phyloP scores from a whole-genome alignment of 2,797 vertebrate genomes.

The Anomalospiza imberbis region DNA sequence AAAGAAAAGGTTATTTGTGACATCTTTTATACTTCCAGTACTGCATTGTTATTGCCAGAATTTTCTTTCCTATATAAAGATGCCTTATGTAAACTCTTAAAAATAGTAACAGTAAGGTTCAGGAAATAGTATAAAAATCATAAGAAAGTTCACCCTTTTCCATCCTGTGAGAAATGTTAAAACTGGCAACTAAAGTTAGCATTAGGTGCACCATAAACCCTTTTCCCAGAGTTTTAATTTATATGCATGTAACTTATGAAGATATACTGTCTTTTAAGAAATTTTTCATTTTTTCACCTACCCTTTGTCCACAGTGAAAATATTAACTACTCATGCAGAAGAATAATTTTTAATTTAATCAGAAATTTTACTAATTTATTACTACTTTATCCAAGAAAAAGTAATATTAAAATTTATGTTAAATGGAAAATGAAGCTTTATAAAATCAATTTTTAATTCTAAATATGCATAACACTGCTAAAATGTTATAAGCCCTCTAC shows the following conservation, averaged over 20 bases:
- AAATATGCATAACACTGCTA: background rate
- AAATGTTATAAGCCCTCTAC: background rate
- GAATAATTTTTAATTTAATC: background rate
- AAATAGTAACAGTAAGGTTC: background rate
- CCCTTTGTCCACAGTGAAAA: background rate
- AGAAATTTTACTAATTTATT: background rate
- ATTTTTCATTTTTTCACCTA: background rate
- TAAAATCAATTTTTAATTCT: background rate
- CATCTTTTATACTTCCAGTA: background rate
- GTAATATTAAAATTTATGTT: background rate
- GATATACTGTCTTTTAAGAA: background rate
- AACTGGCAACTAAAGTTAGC: background rate
- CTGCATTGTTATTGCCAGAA: background rate
- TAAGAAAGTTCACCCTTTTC: background rate
- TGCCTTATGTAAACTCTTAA: background rate
- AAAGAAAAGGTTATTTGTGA: background rate
- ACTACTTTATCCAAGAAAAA: background rate
- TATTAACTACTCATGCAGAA: background rate
- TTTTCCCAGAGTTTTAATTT: background rate
- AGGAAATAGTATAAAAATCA: background rate
- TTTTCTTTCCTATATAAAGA: background rate
- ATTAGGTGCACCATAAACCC: background rate
- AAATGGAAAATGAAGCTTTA: background rate
- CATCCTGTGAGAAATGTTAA: background rate
- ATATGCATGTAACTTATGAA: background rate